Percentiles rank a stretch among this genome's conserved stretches.
Conservation (phyloP, 2,888 invertebrate genomes). For the Monochamus alternatus region DNA sequence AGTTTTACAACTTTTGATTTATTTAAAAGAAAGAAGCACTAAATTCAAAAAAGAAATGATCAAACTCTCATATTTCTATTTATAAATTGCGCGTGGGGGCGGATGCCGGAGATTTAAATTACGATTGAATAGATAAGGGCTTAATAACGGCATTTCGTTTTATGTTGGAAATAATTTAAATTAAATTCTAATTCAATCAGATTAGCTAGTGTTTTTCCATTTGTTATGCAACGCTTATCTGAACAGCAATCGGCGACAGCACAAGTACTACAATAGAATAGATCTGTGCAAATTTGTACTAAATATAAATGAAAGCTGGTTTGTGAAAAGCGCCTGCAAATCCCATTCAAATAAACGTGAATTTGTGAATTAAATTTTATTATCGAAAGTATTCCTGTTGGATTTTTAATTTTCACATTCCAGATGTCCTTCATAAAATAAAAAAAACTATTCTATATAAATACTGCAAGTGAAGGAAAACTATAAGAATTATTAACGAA, state of each 20-base stretch:
- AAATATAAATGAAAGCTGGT: conserved; percentile 6
- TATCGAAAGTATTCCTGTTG: background rate
- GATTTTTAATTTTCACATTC: too few species aligned
- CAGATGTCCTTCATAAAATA: too few species aligned
- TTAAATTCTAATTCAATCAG: conserved; percentile 8
- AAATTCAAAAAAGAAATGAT: too few species aligned
- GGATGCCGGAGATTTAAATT: background rate
- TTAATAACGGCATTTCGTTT: conserved; percentile 3
- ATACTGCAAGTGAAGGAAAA: too few species aligned
- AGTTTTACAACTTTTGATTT: too few species aligned
- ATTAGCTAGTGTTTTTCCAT: conserved; percentile 4
- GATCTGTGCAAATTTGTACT: background rate
- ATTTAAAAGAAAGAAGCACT: too few species aligned
- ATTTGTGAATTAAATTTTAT: background rate
- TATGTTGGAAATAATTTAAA: conserved; percentile 9
- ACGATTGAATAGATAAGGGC: background rate
- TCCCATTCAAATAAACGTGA: background rate
- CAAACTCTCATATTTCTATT: background rate
- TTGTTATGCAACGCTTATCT: background rate
- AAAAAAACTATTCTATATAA: too few species aligned
- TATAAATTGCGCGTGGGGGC: background rate
- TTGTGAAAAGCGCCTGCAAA: background rate
- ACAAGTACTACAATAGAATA: background rate
- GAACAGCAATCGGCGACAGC: background rate
- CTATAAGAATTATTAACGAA: too few species aligned